These are phyloP conservation scores for Callorhinus ursinus DNA, from an alignment of 2,113 vertebrate species.

Conservation along the genomic window DNA sequence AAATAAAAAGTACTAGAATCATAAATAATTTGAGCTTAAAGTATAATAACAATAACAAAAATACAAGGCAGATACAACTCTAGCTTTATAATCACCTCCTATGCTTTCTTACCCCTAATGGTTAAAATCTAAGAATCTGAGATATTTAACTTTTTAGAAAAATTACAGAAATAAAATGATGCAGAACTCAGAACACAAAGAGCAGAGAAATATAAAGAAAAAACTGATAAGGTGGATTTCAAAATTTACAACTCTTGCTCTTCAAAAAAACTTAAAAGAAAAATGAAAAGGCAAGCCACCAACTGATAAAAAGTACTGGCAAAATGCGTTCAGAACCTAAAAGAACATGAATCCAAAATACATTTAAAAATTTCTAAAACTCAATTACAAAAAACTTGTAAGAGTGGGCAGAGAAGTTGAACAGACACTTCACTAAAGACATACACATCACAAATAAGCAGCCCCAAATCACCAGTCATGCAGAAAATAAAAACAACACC, in stretches of 20 bases:
- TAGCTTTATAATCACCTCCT: background rate
- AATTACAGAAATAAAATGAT: conserved; percentile 43
- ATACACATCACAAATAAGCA: background rate
- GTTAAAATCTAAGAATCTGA: background rate
- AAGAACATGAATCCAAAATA: background rate
- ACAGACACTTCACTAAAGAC: background rate
- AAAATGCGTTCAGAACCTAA: background rate
- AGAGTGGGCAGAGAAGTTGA: background rate
- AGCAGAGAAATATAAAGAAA: background rate
- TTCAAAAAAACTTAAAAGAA: background rate
- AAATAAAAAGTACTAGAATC: background rate
- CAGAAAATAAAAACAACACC: conserved; percentile 26
- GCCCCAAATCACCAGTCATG: background rate
- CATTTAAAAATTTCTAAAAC: background rate
- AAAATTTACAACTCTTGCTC: conserved; percentile 39
- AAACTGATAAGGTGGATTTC: background rate
- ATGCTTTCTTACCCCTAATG: background rate
- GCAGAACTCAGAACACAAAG: background rate
- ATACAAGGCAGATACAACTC: background rate
- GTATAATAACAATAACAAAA: background rate
- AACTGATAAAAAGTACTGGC: background rate
- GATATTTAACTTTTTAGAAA: conserved; percentile 16
- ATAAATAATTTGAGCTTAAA: conserved; percentile 9
- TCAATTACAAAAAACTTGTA: background rate
- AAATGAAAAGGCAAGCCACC: conserved; percentile 6